A percentile compares a stretch with the other conserved stretches of the same genome.
These are phyloP conservation scores for Panzeria rudis DNA, from an alignment of 2,888 invertebrate genomes.

Conservation along the genomic window DNA sequence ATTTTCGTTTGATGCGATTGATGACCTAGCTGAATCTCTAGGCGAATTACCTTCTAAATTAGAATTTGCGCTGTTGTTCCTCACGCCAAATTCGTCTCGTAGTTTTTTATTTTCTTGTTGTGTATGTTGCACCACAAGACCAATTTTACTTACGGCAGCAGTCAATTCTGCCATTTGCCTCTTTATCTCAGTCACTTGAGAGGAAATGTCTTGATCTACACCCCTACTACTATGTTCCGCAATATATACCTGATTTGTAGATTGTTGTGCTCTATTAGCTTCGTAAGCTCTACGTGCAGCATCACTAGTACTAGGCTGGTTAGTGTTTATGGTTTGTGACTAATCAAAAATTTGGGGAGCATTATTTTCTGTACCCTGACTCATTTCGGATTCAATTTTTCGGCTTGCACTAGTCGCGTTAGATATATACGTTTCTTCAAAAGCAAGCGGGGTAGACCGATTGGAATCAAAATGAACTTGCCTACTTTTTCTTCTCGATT, in stretches of 20 bases:
- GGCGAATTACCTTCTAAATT: background rate
- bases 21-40: background rate
- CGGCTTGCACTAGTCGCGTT: background rate
- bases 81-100: background rate
- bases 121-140: background rate
- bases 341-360: background rate
- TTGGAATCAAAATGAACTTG: slow-evolving; percentile 3
- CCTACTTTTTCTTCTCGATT: background rate
- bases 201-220: background rate
- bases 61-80: background rate
- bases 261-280: too few relatives aligned
- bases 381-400: background rate
- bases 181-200: background rate
- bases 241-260: too few relatives aligned
- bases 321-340: background rate
- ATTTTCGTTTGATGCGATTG: too few relatives aligned
- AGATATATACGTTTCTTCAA: background rate
- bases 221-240: too few relatives aligned
- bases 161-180: background rate
- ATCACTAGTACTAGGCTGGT: background rate
- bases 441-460: background rate
- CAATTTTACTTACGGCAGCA: background rate
- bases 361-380: too few relatives aligned
- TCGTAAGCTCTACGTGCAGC: background rate
- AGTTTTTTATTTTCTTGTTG: slow-evolving; percentile 7